phyloP scores from a whole-genome alignment of 1,140 invertebrate species.

The Zaprionus gabonicus region DNA sequence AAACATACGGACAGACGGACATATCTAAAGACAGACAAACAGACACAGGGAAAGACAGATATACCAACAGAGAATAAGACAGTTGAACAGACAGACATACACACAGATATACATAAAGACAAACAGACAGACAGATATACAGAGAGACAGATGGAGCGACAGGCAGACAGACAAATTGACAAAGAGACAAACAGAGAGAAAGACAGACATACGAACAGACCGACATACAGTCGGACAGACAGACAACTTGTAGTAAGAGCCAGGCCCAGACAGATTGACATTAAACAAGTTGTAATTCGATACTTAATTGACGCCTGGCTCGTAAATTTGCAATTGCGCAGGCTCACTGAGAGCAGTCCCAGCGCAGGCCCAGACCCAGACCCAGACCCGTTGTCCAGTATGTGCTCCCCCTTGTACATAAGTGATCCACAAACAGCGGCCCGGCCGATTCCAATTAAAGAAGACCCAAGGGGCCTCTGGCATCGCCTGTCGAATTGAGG shows the following conservation, averaged over 20 bases:
- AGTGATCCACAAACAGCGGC: conserved; percentile 25
- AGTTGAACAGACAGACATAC: no score
- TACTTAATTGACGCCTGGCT: conserved; percentile 84
- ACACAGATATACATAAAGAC: no score
- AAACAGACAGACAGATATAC: conserved; percentile 16
- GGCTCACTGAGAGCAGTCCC: conserved; percentile 11
- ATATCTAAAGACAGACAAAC: no score
- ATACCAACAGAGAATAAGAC: no score
- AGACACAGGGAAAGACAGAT: no score
- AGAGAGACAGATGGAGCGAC: conserved; percentile 28
- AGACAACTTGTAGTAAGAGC: conserved; percentile 46
- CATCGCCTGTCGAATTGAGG: conserved; percentile 77
- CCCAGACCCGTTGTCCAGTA: no score
- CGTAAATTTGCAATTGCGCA: conserved; percentile 83
- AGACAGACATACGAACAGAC: conserved; percentile 34
- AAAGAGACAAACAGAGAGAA: conserved; percentile 16
- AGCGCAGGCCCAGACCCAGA: conserved; percentile 13
- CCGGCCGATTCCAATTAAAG: conserved; percentile 76
- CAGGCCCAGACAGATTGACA: conserved; percentile 78
- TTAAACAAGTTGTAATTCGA: conserved; percentile 85
- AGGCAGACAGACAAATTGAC: conserved; percentile 31
- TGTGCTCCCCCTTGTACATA: background rate
- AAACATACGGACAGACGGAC: no score
- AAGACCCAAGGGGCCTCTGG: conserved; percentile 74
- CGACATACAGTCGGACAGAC: conserved; percentile 30